Conservation (phyloP, 1,140 invertebrate genomes). For the Eciton burchellii region DNA sequence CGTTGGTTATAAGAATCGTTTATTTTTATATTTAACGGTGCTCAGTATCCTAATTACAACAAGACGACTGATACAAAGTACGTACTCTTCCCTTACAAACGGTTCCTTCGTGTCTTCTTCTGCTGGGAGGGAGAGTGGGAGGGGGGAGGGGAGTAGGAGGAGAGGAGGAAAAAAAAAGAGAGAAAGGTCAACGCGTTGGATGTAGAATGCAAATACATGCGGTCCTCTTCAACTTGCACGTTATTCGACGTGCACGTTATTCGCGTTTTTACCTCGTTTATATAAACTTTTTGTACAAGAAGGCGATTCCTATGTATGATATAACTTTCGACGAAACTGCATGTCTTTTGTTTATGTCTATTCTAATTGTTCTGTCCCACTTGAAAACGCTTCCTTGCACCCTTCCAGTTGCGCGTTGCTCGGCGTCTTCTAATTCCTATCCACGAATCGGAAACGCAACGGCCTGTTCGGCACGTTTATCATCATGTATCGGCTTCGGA, state of each 20-base stretch:
- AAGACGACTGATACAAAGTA: no score
- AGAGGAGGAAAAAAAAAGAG: no score
- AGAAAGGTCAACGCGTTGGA: neutral
- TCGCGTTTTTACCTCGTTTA: neutral
- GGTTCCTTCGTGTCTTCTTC: neutral
- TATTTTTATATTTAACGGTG: conserved; percentile 11
- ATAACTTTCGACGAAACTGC: neutral
- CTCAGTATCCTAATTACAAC: no score
- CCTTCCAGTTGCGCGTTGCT: neutral
- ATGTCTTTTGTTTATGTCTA: neutral
- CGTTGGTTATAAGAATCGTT: neutral
- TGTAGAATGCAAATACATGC: neutral
- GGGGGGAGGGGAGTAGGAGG: no score
- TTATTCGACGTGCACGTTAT: neutral
- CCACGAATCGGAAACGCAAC: conserved; percentile 88
- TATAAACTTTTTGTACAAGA: conserved; percentile 16
- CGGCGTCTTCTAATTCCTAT: conserved; percentile 80
- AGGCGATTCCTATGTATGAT: neutral
- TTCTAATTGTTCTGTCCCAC: neutral
- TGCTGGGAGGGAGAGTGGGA: no score
- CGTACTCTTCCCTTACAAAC: neutral
- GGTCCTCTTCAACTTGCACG: neutral
- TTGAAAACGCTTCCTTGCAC: neutral
- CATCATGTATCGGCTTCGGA: conserved; percentile 86
- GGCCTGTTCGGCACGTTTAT: conserved; percentile 87